Evolutionary conservation across 2,113 vertebrate species (phyloP).

Genomic region (Myrmecophaga tridactyla): DNA sequence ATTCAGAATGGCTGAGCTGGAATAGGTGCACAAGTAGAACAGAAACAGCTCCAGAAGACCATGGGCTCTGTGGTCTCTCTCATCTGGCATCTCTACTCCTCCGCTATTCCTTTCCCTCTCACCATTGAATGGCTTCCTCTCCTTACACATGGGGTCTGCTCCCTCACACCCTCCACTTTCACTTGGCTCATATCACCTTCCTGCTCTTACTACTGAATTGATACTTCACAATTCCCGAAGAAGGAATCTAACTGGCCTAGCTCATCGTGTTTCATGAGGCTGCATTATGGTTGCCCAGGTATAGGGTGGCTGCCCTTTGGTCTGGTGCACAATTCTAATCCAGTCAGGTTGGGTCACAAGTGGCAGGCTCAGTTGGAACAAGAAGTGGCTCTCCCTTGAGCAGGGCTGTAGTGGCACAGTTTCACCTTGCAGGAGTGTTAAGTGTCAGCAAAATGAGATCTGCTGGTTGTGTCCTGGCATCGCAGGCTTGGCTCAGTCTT

Average conservation of each 20-base stretch:
- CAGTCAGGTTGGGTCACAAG: not conserved
- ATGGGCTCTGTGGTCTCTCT: rapidly evolving
- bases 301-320: not conserved
- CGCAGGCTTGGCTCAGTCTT: not conserved
- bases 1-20: not conserved
- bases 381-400: not conserved
- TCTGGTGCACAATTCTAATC: not conserved
- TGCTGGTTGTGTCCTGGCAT: not conserved
- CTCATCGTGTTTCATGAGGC: not conserved
- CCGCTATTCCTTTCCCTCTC: rapidly evolving
- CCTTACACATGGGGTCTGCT: not conserved
- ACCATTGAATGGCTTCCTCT: not conserved
- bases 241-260: not conserved
- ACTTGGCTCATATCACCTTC: not conserved
- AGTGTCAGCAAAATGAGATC: not conserved
- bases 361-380: not conserved
- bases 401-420: not conserved
- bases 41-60: not conserved
- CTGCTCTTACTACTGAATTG: not conserved
- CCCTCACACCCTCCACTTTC: not conserved
- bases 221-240: not conserved
- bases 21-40: not conserved
- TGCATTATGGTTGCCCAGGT: not conserved
- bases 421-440: not conserved
- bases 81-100: not conserved